phyloP scores from a whole-genome alignment of 2,797 vertebrate genomes.

The Cirrhinus mrigala region DNA sequence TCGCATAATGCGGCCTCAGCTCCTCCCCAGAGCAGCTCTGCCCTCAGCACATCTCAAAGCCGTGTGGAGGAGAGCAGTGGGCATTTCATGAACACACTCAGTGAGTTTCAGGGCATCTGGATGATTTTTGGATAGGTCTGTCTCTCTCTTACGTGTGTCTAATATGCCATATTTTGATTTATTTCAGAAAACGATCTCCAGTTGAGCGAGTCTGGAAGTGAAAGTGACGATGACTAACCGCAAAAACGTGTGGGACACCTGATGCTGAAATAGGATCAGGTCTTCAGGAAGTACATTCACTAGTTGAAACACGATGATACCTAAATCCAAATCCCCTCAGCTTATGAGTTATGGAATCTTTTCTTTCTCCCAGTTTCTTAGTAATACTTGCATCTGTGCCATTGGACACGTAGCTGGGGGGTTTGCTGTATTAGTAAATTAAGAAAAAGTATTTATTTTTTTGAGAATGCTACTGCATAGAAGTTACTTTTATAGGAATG shows the following conservation, averaged over 20 bases:
- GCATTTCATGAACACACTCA: slow-evolving; percentile 91
- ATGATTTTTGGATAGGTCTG: neutral
- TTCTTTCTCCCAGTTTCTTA: slow-evolving; percentile 30
- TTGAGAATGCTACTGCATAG: slow-evolving; percentile 35
- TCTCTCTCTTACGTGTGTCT: neutral
- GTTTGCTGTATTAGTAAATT: slow-evolving; percentile 36
- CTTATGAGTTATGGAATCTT: slow-evolving; percentile 20
- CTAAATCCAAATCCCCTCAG: slow-evolving; percentile 34
- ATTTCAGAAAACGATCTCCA: slow-evolving; percentile 93
- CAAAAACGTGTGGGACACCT: neutral
- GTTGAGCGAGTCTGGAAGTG: slow-evolving; percentile 95
- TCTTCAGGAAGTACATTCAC: slow-evolving; percentile 28
- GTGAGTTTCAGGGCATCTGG: slow-evolving; percentile 79
- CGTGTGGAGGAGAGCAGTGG: slow-evolving; percentile 79
- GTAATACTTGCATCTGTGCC: slow-evolving; percentile 39
- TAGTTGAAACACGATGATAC: neutral
- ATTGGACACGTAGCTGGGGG: slow-evolving; percentile 33
- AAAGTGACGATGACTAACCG: slow-evolving; percentile 90
- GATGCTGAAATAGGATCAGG: neutral
- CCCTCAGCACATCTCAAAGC: slow-evolving; percentile 68
- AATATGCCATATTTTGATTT: slow-evolving; percentile 21
- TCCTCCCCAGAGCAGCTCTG: slow-evolving; percentile 74
- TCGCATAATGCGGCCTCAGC: slow-evolving; percentile 63
- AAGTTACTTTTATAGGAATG: slow-evolving; percentile 37
- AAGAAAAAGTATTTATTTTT: slow-evolving; percentile 58